Evolutionary conservation across 1,140 invertebrate species (phyloP), one percentile per base, ranked within the genome.

Genomic region (Calliopsis andreniformis): DNA sequence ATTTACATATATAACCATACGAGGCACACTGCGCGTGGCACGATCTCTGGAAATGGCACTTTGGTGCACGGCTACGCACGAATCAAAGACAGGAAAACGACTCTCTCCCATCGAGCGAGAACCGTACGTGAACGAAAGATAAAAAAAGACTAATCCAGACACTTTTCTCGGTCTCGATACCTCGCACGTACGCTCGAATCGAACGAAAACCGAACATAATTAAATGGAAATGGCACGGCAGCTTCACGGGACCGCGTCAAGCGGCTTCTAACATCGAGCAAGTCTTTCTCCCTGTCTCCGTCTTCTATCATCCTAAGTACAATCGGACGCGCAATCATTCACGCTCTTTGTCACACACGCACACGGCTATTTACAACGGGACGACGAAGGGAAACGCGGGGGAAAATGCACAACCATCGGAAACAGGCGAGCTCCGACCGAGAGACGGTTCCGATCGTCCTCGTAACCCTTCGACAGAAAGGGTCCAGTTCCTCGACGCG

Each of bases 171-270:
- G 18, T 63, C 23, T 14, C 25, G 28, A 43, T 51, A 18, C 14
- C 56, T 30, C 49, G 47, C n/a, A 51, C n/a, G 64, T 28, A 20
- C 35, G 20, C 14, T 32, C 59, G 64, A 68, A 43, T 25, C 62
- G 39, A 14, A 30, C 18, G 14, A 32, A 4, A 16, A 35, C 6
- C 30, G 2, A 7, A 1, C 55, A 47, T 67, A 35, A 64, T 16
- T 67, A 59, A 75, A 62, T 49, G 35, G 55, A 73, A 85, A 91
- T 91, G 90, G 90, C 90, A 91, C 90, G 87, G 64, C 66, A 85
- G 86, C 83, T 91, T 91, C 90, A 91, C 90, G 90, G 90, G 82
- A 87, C 88, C 88, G 86, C 83, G 80, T 81, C 78, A 67, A 86
- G 79, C 83, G 78, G 85, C 76, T 83, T 76, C 18, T 35, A n/a